Base-by-base conservation (phyloP, 1,140 invertebrate species). In the Drosophila pachea region DNA sequence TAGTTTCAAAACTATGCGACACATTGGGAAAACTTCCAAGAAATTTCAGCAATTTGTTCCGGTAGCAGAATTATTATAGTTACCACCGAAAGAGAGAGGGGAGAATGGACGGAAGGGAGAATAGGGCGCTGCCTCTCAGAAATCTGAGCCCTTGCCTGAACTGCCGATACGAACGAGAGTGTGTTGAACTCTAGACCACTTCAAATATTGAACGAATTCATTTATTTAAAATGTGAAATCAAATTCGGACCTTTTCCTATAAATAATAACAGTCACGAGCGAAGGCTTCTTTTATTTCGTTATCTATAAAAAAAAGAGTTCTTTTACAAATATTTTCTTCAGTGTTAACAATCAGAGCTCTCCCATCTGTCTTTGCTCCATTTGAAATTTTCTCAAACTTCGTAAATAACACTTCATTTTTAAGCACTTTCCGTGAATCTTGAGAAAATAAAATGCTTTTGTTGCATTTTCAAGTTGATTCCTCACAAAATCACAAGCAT, bases 1-100 rank as follows among this genome's bases (percentile, higher is more conserved):
- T 43, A 55, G 22, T 12, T 55, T 42, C 16, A 53, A 55, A 69
- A 76, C 47, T 68, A 74, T 59, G 66, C 70, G 61, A 70, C 52
- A 66, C 33, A 67, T 67, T 71, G 31, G 50, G 43, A 54, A 36
- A 45, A 54, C 65, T 83, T 77, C 67, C 45, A 68, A 78, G 84
- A 84, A 73, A 65, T 59, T 82, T 69, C 6, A 83, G 75, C 73
- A 83, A 83, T 83, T 83, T 83, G 78, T 83, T 83, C 78, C 79
- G 78, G 78, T 68, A 83, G 74, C 65, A 74, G 66, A 32, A 64
- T 56, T 60, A 53, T 68, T 38, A 56, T 66, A 38, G 43, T 60
- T 29, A 16, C 16, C 12, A 35, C 12, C 22, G 8, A 16, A 32
- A 38, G 7, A 47, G 31, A 50, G 38, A n/a, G 12, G 7, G 38